Conservation (phyloP, 2,797 vertebrate species). For the Microctenopoma lineatum region DNA sequence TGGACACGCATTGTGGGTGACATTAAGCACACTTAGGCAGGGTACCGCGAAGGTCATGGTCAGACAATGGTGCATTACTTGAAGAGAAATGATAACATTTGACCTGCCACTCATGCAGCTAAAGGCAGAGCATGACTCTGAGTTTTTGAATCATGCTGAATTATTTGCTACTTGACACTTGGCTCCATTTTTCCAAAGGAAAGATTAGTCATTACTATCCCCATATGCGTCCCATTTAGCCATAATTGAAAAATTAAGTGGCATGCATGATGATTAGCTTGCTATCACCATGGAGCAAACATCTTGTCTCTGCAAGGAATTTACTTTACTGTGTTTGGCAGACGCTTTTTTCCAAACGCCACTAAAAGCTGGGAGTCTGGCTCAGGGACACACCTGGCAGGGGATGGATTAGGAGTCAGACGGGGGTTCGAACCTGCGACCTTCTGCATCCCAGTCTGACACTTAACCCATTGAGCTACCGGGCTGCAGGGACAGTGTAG, state of each 20-base stretch:
- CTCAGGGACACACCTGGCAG: no score
- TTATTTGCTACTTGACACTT: slow-evolving; percentile 1
- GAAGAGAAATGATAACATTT: slow-evolving; percentile 7
- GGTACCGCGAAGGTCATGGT: slow-evolving; percentile 21
- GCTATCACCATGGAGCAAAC: slow-evolving; percentile 16
- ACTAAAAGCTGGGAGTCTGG: no score
- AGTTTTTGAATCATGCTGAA: background rate
- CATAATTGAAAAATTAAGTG: slow-evolving; percentile 31
- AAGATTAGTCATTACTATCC: background rate
- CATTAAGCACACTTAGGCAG: slow-evolving; percentile 28
- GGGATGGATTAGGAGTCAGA: no score
- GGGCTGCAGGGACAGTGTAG: slow-evolving; percentile 18
- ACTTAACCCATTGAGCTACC: no score
- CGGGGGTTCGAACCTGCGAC: no score
- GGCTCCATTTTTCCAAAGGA: background rate
- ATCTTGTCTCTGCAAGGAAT: slow-evolving; percentile 26
- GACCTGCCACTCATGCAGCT: background rate
- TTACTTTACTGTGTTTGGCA: no score
- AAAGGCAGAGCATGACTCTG: background rate
- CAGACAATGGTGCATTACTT: background rate
- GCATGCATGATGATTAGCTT: slow-evolving; percentile 26
- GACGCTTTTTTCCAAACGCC: no score
- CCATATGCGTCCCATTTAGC: background rate
- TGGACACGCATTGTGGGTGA: background rate
- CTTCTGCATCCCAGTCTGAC: no score